phyloP scores from a whole-genome alignment of 2,888 invertebrate species.

The Nematopogon swammerdamellus region DNA sequence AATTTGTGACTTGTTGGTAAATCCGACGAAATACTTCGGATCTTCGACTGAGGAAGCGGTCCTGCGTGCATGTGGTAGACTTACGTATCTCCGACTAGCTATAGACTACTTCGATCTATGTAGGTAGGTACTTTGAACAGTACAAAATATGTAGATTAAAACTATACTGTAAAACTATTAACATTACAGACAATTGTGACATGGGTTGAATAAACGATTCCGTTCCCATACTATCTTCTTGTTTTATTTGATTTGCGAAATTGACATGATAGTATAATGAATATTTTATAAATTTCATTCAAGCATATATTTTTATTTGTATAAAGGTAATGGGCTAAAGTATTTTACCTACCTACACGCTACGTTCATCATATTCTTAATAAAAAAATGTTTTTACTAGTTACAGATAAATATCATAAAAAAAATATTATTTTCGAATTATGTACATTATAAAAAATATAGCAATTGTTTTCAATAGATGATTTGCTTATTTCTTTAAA shows the following conservation, averaged over 20 bases:
- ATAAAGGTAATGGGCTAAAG: no score
- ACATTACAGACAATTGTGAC: conserved; percentile 28
- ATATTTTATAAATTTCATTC: no score
- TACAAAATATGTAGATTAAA: conserved; percentile 50
- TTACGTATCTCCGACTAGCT: conserved; percentile 13
- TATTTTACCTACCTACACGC: no score
- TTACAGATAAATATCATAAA: no score
- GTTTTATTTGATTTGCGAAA: conserved; percentile 25
- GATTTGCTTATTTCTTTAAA: no score
- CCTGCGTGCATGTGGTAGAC: conserved; percentile 40
- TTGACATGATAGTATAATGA: no score
- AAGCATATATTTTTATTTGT: no score
- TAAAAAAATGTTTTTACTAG: no score
- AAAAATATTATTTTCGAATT: no score
- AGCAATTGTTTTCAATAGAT: no score
- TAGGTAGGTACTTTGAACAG: conserved; percentile 54
- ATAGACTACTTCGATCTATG: conserved; percentile 9
- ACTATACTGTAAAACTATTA: conserved; percentile 49
- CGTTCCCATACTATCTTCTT: conserved; percentile 41
- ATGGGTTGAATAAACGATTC: conserved; percentile 56
- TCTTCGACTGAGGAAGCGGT: conserved; percentile 17
- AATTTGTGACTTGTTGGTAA: neutral
- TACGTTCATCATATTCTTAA: no score
- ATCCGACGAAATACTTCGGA: neutral
- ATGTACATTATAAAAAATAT: no score